These are phyloP conservation scores for Elymnias hypermnestra DNA, from an alignment of 1,140 invertebrate genomes.

Conservation along the genomic window DNA sequence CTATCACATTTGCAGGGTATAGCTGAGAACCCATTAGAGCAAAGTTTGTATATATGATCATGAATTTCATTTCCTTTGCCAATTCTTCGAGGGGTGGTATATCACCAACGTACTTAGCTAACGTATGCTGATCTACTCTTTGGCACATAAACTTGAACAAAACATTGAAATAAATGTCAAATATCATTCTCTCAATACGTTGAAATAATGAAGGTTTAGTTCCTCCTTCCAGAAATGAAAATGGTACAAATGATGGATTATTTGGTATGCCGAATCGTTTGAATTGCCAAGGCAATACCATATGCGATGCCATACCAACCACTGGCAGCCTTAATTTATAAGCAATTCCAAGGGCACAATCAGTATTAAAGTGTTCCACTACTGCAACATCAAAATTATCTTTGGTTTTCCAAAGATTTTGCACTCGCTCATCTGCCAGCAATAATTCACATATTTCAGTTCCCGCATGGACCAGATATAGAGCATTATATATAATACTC, in stretches of 20 bases:
- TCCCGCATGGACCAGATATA: constrained; percentile 17
- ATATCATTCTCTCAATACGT: constrained; percentile 36
- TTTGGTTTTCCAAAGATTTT: constrained; percentile 50
- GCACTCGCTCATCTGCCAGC: constrained; percentile 61
- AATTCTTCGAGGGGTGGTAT: constrained; percentile 77
- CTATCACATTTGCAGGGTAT: constrained; percentile 78
- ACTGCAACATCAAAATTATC: constrained; percentile 81
- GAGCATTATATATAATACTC: constrained; percentile 1
- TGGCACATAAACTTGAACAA: constrained; percentile 46
- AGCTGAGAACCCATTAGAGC: constrained; percentile 76
- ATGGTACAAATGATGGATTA: constrained; percentile 77
- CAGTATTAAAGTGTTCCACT: constrained; percentile 81
- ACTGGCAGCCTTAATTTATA: constrained; percentile 79
- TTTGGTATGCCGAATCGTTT: constrained; percentile 76
- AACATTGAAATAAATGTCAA: constrained; percentile 36
- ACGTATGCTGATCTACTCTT: constrained; percentile 41
- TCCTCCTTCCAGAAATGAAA: constrained; percentile 55
- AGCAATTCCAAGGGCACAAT: constrained; percentile 80
- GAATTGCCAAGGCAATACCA: constrained; percentile 78
- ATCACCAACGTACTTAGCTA: constrained; percentile 75
- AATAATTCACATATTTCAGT: constrained; percentile 50
- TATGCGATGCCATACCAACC: constrained; percentile 76
- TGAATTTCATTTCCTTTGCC: constrained; percentile 75
- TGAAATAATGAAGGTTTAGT: constrained; percentile 66
- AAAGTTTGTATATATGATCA: constrained; percentile 80